These are phyloP conservation scores for Eupithecia subumbrata DNA, from an alignment of 2,888 invertebrate species.

Conservation along the genomic window DNA sequence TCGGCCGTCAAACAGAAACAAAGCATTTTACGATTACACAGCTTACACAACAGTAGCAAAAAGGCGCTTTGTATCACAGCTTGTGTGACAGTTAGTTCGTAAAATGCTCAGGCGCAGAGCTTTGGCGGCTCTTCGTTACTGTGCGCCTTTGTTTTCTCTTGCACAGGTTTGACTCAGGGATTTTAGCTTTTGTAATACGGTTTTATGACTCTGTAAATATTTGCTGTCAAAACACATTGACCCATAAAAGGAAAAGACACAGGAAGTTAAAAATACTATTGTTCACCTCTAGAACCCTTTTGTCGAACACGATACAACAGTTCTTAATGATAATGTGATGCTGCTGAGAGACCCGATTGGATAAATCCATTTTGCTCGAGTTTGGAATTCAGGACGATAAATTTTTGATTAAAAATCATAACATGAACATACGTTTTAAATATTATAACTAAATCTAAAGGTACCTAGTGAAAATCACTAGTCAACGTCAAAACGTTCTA, in stretches of 20 bases:
- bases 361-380: neutral
- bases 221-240: slow-evolving; percentile 17
- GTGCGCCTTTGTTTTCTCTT: slow-evolving; percentile 44
- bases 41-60: slow-evolving; percentile 17
- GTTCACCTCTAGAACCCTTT: neutral
- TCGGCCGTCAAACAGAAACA: slow-evolving; percentile 76
- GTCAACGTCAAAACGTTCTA: slow-evolving; percentile 42
- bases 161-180: slow-evolving; percentile 41
- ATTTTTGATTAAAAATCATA: neutral
- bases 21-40: slow-evolving; percentile 61
- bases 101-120: slow-evolving; percentile 7
- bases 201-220: slow-evolving; percentile 20
- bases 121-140: slow-evolving; percentile 21
- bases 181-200: slow-evolving; percentile 26
- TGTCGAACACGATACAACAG: neutral
- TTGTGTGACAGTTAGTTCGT: slow-evolving; percentile 13
- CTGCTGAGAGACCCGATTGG: neutral
- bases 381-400: neutral
- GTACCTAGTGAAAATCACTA: neutral
- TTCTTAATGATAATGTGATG: neutral
- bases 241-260: slow-evolving; percentile 26
- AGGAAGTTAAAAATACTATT: slow-evolving; percentile 3
- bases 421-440: neutral
- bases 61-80: slow-evolving; percentile 13
- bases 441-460: too few relatives aligned